These are phyloP conservation scores for Ctenopoma kingsleyae DNA, from an alignment of 2,797 vertebrate genomes.

Conservation along the genomic window DNA sequence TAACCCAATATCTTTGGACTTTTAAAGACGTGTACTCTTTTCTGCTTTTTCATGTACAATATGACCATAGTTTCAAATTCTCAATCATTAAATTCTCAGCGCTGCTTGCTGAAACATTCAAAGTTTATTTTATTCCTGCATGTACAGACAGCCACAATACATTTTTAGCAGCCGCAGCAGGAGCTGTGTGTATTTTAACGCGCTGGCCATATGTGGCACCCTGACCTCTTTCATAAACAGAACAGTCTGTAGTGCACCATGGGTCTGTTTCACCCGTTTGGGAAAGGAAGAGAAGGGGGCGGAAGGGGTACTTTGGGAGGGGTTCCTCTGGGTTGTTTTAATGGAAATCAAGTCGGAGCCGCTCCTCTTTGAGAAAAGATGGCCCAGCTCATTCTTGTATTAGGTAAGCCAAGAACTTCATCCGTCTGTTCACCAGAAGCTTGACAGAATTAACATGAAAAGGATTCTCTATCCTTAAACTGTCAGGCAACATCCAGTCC, in stretches of 20 bases:
- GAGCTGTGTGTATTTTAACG: conserved; percentile 86
- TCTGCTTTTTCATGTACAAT: conserved; percentile 77
- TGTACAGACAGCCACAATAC: conserved; percentile 87
- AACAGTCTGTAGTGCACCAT: conserved; percentile 74
- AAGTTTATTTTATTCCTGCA: conserved; percentile 88
- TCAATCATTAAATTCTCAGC: conserved; percentile 86
- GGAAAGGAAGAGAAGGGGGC: conserved; percentile 53
- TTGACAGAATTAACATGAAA: conserved; percentile 80
- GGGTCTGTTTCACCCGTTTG: conserved; percentile 72
- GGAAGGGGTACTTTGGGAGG: conserved; percentile 52
- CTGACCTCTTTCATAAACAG: conserved; percentile 86
- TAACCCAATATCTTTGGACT: conserved; percentile 82
- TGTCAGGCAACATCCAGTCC: conserved; percentile 71
- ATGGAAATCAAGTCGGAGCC: conserved; percentile 73
- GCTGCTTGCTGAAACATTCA: conserved; percentile 79
- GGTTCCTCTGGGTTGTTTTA: conserved; percentile 59
- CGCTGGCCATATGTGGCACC: conserved; percentile 85
- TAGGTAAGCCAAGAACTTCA: conserved; percentile 73
- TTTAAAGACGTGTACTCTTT: conserved; percentile 73
- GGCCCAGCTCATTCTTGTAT: conserved; percentile 76
- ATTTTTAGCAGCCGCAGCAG: conserved; percentile 85
- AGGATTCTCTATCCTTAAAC: conserved; percentile 73
- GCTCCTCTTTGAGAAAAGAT: conserved; percentile 75
- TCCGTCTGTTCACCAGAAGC: conserved; percentile 81
- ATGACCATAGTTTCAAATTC: conserved; percentile 84